Evolutionary conservation across 2,888 invertebrate species (phyloP).

Genomic region (Eugnorisma glareosa): DNA sequence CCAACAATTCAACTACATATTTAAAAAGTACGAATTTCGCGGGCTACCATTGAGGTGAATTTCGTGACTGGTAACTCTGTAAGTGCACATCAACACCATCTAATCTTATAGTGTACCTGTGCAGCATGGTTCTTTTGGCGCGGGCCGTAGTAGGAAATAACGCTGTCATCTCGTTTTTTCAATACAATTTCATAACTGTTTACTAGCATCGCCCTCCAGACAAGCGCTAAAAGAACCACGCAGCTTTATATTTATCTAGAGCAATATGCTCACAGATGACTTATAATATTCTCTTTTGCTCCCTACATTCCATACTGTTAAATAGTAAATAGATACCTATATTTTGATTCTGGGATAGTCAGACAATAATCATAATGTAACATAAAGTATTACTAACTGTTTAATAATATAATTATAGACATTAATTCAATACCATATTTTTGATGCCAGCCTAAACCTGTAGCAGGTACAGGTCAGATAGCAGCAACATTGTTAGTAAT

Average conservation of each 20-base stretch:
- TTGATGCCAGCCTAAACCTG: not conserved
- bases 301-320: not conserved
- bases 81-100: not conserved
- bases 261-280: not conserved
- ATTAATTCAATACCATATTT: not conserved
- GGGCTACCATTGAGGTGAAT: not conserved
- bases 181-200: not conserved
- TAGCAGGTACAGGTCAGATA: no score
- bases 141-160: not conserved
- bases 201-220: not conserved
- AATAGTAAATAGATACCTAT: not conserved
- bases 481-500: not conserved
- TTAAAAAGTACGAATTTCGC: not conserved
- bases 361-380: slow-evolving; percentile 12
- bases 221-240: not conserved
- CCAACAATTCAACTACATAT: not conserved
- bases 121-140: not conserved
- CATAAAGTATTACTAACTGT: not conserved
- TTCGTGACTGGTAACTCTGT: slow-evolving; percentile 21
- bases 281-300: not conserved
- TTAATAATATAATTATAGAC: not conserved
- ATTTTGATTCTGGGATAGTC: slow-evolving; percentile 1
- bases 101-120: not conserved
- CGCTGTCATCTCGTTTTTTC: not conserved
- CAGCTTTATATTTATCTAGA: not conserved